Conservation (phyloP, 2,797 vertebrate genomes). For the Neoniphon sammara region DNA sequence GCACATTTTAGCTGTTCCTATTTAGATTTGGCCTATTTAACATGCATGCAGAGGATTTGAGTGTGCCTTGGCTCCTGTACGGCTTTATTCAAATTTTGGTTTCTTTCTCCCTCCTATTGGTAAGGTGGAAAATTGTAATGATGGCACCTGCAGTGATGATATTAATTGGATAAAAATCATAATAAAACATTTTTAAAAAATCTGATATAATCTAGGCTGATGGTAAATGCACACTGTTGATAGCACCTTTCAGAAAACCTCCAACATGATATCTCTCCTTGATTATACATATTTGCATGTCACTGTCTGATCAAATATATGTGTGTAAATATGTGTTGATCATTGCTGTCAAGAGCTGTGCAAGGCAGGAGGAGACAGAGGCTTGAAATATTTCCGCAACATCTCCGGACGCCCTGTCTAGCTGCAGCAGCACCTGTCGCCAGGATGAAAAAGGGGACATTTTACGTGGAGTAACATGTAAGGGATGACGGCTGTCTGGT, state of each 20-base stretch:
- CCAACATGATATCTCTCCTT: not conserved
- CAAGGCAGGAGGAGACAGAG: constrained; percentile 52
- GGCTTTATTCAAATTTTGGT: too few relatives aligned
- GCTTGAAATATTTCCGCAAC: constrained; percentile 50
- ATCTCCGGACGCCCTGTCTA: constrained; percentile 61
- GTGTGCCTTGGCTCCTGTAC: too few relatives aligned
- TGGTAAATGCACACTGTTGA: not conserved
- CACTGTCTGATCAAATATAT: constrained; percentile 40
- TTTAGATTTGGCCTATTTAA: too few relatives aligned
- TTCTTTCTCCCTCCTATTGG: not conserved
- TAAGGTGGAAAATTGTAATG: not conserved
- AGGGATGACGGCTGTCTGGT: constrained; percentile 5
- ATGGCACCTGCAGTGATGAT: too few relatives aligned
- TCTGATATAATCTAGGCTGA: not conserved
- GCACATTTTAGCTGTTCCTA: too few relatives aligned
- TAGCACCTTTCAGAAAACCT: not conserved
- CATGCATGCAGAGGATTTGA: too few relatives aligned
- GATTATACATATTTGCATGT: constrained; percentile 33
- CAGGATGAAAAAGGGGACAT: not conserved
- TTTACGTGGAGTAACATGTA: not conserved
- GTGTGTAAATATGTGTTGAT: constrained; percentile 55
- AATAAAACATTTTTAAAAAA: not conserved
- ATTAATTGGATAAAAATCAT: too few relatives aligned
- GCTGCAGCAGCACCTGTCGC: constrained; percentile 58
- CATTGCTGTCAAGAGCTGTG: constrained; percentile 47